phyloP scores from a whole-genome alignment of 2,888 invertebrate species.

The Eubasilissa splendida region DNA sequence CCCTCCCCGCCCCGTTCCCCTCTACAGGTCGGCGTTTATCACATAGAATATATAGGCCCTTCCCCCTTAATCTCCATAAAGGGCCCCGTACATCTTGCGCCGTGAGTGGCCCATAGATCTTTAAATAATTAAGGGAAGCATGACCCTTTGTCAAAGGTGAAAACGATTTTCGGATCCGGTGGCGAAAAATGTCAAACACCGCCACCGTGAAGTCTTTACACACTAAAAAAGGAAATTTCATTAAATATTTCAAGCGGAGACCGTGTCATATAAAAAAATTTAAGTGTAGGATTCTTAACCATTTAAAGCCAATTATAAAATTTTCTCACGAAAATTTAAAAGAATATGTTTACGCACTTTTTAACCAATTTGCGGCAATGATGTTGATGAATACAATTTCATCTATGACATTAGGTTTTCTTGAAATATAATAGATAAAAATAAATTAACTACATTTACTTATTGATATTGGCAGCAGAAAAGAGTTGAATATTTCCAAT shows the following conservation, averaged over 20 bases:
- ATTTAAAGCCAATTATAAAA: too few relatives aligned
- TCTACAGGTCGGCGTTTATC: conserved; percentile 48
- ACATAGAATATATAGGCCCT: conserved; percentile 53
- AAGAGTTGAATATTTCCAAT: too few relatives aligned
- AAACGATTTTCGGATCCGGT: conserved; percentile 29
- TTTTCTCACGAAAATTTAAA: too few relatives aligned
- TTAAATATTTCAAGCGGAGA: neutral
- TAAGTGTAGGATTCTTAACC: too few relatives aligned
- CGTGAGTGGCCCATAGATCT: conserved; percentile 48
- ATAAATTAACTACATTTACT: too few relatives aligned
- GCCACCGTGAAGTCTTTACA: neutral
- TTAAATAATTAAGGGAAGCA: conserved; percentile 50
- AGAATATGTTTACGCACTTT: too few relatives aligned
- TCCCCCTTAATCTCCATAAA: conserved; percentile 56
- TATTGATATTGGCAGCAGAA: too few relatives aligned
- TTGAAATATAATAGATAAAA: too few relatives aligned
- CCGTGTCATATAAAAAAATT: neutral
- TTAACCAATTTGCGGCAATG: too few relatives aligned
- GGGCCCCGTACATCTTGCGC: conserved; percentile 43
- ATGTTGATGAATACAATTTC: too few relatives aligned
- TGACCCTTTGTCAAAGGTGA: conserved; percentile 48
- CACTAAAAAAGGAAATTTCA: conserved; percentile 26
- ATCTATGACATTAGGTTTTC: too few relatives aligned
- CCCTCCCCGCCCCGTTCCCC: conserved; percentile 34
- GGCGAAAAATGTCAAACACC: conserved; percentile 13